Base-by-base conservation (phyloP, 1,140 invertebrate species). In the Lutraria rhynchaena region DNA sequence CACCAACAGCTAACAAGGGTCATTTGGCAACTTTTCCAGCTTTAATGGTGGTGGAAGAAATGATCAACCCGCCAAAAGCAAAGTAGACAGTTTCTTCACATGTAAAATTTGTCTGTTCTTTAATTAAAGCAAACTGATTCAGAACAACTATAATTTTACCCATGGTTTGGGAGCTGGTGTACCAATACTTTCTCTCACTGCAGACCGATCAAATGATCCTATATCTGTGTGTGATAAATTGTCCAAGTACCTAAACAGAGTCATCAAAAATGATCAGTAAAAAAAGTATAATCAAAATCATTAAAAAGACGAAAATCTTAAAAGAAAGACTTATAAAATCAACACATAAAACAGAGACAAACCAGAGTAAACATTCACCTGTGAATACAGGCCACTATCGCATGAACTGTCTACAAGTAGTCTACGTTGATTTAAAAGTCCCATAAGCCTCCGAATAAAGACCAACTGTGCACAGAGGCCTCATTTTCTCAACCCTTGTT, bases 141-240 rank as follows among this genome's bases (percentile, higher is more conserved):
- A n/a, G n/a, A n/a, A 41, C 15, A 41, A 41, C 5, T 5, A 41
- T 15, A 41, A 41, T 7, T 46, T 61, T 65, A 73, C 78, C 78
- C 78, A 81, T 19, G 78, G 78, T 41, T 81, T 81, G 2, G 78
- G 67, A 35, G 22, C 53, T 33, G 78, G 78, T 35, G 78, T 81
- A 15, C 78, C 78, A 33, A 81, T 81, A 33, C 49, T 60, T n/a
- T 81, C 69, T 51, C 78, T 73, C 24, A 81, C 58, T 7, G 67
- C 60, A 31, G 37, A 46, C 11, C 55, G 19, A 41, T 46, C 51
- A 46, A 81, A 63, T 27, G 69, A 73, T 24, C 70, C 70, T 19
- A 81, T 60, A 19, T 81, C 78, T 24, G 69, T 74, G 19, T 60
- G 35, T 7, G 57, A 63, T 1, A 81, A 58, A 58, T 63, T 73